Conservation (phyloP, 2,888 invertebrate genomes). For the Corythucha ciliata region DNA sequence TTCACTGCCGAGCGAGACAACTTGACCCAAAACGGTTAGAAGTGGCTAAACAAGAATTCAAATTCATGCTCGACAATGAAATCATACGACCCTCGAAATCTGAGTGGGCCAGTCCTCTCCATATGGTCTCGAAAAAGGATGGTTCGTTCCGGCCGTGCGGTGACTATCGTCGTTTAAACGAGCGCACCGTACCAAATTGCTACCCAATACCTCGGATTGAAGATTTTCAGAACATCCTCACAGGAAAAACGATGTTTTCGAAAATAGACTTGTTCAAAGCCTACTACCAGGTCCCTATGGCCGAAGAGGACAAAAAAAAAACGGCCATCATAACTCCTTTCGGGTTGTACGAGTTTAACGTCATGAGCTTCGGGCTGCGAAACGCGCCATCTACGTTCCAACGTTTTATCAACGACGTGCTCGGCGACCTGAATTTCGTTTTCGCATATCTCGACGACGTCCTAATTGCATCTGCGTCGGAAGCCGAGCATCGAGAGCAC, state of each 20-base stretch:
- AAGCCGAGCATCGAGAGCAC: constrained; percentile 28
- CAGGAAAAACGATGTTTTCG: constrained; percentile 27
- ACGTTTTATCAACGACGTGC: constrained; percentile 33
- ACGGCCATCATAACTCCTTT: constrained; percentile 19
- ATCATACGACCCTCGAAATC: constrained; percentile 36
- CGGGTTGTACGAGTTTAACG: constrained; percentile 1
- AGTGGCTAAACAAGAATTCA: constrained; percentile 36
- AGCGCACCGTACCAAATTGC: constrained; percentile 38
- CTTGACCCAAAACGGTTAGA: constrained; percentile 35
- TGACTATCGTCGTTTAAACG: constrained; percentile 40
- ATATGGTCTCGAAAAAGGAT: constrained; percentile 35
- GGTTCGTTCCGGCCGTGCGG: constrained; percentile 39
- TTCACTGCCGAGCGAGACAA: constrained; percentile 35
- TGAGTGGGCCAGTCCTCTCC: constrained; percentile 38
- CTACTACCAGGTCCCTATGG: constrained; percentile 16
- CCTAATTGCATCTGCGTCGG: constrained; percentile 33
- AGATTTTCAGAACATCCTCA: constrained; percentile 35
- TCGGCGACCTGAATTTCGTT: constrained; percentile 31
- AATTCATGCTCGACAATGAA: constrained; percentile 35
- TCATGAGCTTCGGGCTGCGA: constrained; percentile 23
- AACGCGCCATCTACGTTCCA: constrained; percentile 35
- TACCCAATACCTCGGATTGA: constrained; percentile 39
- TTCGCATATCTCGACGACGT: constrained; percentile 39
- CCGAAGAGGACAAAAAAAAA: constrained; percentile 9
- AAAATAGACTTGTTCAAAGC: constrained; percentile 22